These are phyloP conservation scores for Rhinoraja longicauda DNA, from an alignment of 2,797 vertebrate genomes.

Conservation along the genomic window DNA sequence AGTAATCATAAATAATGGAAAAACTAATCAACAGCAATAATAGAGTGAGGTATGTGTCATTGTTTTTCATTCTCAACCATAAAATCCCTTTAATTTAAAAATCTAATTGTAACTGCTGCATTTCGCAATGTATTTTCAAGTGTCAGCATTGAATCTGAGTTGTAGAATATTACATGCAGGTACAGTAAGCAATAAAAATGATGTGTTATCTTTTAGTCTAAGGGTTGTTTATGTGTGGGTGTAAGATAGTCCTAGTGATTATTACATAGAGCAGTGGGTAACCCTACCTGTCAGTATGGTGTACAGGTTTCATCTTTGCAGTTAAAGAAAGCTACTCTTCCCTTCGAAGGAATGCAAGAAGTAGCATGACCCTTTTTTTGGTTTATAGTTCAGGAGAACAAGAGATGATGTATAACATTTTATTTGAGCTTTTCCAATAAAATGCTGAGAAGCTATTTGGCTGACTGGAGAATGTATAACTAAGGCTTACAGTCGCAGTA, in stretches of 20 bases:
- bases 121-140: not conserved
- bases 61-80: not conserved
- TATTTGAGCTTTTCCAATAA: not conserved
- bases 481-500: no score
- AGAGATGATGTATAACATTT: not conserved
- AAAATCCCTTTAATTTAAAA: not conserved
- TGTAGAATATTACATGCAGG: not conserved
- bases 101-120: not conserved
- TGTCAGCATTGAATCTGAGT: no score
- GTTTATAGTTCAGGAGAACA: not conserved
- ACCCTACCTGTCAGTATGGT: not conserved
- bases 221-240: not conserved
- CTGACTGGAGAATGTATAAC: no score
- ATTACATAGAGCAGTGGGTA: not conserved
- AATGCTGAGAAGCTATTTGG: not conserved
- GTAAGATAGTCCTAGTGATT: not conserved
- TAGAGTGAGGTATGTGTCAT: not conserved
- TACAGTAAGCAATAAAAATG: not conserved
- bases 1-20: constrained; percentile 16
- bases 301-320: not conserved
- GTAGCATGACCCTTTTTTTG: not conserved
- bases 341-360: not conserved
- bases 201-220: not conserved
- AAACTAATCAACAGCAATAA: not conserved
- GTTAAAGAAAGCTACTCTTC: not conserved